Conservation (phyloP, 2,113 vertebrate species). For the Amphiprion ocellaris region DNA sequence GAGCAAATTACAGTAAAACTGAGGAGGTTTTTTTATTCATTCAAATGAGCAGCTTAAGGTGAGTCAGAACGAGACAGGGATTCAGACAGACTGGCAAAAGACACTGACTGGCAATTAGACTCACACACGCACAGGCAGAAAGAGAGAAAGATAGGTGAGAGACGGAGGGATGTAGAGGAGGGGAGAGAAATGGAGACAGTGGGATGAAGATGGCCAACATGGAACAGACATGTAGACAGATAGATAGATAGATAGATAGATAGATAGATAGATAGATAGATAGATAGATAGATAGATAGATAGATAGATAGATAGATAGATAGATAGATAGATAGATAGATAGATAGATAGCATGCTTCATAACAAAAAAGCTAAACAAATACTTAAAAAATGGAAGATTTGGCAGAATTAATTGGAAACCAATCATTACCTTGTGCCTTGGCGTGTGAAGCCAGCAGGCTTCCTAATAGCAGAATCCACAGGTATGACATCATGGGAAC, state of each 20-base stretch:
- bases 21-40: slow-evolving; percentile 6
- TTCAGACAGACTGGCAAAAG: slow-evolving; percentile 33
- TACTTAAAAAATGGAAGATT: background rate
- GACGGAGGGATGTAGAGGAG: background rate
- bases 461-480: slow-evolving; percentile 82
- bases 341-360: slow-evolving; percentile 1
- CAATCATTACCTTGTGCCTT: slow-evolving; percentile 76
- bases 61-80: slow-evolving; percentile 23
- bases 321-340: slow-evolving; percentile 31
- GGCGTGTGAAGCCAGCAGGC: slow-evolving; percentile 72
- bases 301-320: slow-evolving; percentile 16
- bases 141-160: slow-evolving; percentile 39
- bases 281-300: slow-evolving; percentile 36
- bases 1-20: slow-evolving; percentile 4
- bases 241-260: slow-evolving; percentile 29
- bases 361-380: background rate
- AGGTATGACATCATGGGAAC: slow-evolving; percentile 84
- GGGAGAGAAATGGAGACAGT: slow-evolving; percentile 7
- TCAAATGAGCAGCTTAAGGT: slow-evolving; percentile 26
- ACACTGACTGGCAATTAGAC: slow-evolving; percentile 16
- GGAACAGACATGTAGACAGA: background rate
- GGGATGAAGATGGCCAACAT: background rate
- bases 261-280: slow-evolving; percentile 24
- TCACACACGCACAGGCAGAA: background rate
- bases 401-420: slow-evolving; percentile 27